Evolutionary conservation across 2,113 vertebrate genomes (phyloP).

Genomic region (Cynopterus brachyotis): DNA sequence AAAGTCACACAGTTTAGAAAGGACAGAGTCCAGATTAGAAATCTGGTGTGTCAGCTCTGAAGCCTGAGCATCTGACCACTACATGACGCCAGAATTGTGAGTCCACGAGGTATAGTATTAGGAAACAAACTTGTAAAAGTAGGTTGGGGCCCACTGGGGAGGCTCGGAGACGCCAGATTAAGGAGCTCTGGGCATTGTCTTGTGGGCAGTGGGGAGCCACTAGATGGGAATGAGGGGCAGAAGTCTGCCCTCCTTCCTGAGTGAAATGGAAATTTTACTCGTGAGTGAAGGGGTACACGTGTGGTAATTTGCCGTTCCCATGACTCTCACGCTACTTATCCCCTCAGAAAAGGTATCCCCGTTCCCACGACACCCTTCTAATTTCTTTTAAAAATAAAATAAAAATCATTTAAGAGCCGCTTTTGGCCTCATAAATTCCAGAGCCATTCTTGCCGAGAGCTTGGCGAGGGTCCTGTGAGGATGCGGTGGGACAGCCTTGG

Average conservation of each 20-base stretch:
- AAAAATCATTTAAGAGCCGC: constrained; percentile 26
- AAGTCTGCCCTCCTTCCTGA: background rate
- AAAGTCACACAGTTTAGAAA: background rate
- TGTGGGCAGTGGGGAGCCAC: background rate
- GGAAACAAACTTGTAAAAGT: background rate
- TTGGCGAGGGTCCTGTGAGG: background rate
- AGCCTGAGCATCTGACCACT: background rate
- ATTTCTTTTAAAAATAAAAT: constrained; percentile 47
- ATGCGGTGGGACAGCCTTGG: background rate
- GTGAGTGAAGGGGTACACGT: background rate
- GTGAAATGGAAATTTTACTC: background rate
- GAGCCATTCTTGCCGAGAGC: background rate
- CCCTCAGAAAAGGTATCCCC: background rate
- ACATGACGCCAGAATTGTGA: rapidly evolving
- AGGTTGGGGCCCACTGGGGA: background rate
- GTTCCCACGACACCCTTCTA: background rate
- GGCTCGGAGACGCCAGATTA: background rate
- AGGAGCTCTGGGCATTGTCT: background rate
- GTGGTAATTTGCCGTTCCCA: background rate
- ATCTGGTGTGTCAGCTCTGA: background rate
- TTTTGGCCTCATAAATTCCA: constrained; percentile 24
- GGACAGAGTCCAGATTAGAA: background rate
- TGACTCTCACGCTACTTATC: background rate
- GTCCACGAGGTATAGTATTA: background rate
- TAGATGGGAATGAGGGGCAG: background rate